Evolutionary conservation across 2,888 invertebrate species (phyloP).

Genomic region (Cordilura impudica): DNA sequence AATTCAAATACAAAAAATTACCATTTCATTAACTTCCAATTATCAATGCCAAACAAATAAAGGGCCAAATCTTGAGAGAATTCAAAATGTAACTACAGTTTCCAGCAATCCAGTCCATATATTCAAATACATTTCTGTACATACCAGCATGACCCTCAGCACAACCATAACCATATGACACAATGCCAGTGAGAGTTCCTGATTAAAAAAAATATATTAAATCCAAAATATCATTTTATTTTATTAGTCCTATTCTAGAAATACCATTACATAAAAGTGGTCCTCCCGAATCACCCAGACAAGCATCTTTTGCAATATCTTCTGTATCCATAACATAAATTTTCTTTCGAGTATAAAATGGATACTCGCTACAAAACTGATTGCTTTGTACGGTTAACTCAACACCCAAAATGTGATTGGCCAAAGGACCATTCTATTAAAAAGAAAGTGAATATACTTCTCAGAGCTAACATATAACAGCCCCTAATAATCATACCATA

Average conservation of each 20-base stretch:
- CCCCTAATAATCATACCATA: background rate
- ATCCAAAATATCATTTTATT: background rate
- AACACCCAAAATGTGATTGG: constrained; percentile 67
- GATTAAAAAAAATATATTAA: background rate
- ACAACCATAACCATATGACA: no score
- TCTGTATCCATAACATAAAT: constrained; percentile 64
- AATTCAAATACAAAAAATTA: no score
- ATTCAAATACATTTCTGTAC: no score
- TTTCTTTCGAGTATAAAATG: constrained; percentile 59
- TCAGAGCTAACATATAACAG: background rate
- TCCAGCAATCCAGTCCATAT: no score
- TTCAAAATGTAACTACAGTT: no score
- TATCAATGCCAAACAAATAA: no score
- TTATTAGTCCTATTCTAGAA: background rate
- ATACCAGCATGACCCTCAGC: no score
- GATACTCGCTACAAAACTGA: constrained; percentile 41
- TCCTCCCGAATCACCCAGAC: constrained; percentile 71
- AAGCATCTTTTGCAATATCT: constrained; percentile 65
- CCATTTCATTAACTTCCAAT: no score
- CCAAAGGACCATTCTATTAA: constrained; percentile 30
- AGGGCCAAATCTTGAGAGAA: no score
- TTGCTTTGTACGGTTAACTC: constrained; percentile 55
- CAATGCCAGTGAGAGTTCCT: background rate
- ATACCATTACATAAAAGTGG: constrained; percentile 65
- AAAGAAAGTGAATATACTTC: background rate